Base-by-base conservation (phyloP, 2,113 vertebrate species). In the Pelvicachromis taeniatus region DNA sequence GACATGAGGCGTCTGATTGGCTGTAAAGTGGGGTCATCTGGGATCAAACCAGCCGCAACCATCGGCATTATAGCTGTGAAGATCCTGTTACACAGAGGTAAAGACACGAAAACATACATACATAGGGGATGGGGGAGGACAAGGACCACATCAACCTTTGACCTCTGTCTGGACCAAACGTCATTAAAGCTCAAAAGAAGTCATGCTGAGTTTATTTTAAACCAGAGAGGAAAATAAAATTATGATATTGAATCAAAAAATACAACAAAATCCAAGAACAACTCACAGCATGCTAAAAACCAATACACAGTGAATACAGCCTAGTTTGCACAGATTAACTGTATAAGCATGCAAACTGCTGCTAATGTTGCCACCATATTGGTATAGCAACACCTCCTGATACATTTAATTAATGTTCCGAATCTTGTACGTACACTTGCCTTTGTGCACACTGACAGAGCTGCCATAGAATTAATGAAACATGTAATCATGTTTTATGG, bases 51-150 rank as follows among this genome's bases (percentile, higher is more conserved):
- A 92, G 98, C 98, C 78, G 97, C 97, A 95, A 99, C 98, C 98
- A 99, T 99, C 94, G 98, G 98, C 98, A 99, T 98, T 92, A 99
- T 96, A 95, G 98, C 97, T 90, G 98, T 99, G 97, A 99, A 99
- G 95, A 99, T 98, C 98, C 98, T 99, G 96, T 95, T 94, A 93
- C 95, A 95, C 95, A 96, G 91, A 97, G 94, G 95, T 85, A 96
- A 94, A 97, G 95, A 97, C 65, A 93, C 50, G 54, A 40, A 68
- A 58, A 89, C 63, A 85, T 3, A 85, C 54, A 85, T 5, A 85
- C 26, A 40, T 2, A 84, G 59, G 68, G 61, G 73, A n/a, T 11
- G 12, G 35, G 9, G 31, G 23, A 81, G 50, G 83, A 82, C 63
- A 88, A 75, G 80, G 78, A 85, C 83, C 86, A 89, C 63, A 42